Evolutionary conservation across 2,113 vertebrate genomes (phyloP), one percentile per base, ranked within the genome.

Genomic region (Phyllopteryx taeniolatus): DNA sequence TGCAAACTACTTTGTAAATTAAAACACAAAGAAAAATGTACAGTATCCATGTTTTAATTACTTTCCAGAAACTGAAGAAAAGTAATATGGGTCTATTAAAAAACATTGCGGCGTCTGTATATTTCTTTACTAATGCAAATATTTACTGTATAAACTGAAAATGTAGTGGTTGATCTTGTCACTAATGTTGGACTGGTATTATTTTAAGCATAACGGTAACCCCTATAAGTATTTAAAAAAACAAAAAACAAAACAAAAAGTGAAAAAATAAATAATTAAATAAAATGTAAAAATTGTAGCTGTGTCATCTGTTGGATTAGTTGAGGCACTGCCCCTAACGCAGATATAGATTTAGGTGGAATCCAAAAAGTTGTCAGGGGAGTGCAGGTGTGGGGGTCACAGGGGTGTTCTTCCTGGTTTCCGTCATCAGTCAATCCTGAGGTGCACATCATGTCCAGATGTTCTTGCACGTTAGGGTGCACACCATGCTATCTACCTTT

Each of bases 401-500:
- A 31, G 61, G 67, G 67, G 83, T 44, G 83, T 61, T 67, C 73
- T 54, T 49, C 33, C 73, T 47, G 15, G 51, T 76, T 80, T 80
- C 78, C 74, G 51, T 73, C 56, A 64, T 82, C 71, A 60, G 9
- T 84, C 77, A 68, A 79, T 68, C 73, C 62, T 49, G 72, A 75
- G 64, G 61, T 33, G 72, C 44, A 79, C 72, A 81, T 87, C 70
- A 65, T 51, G 66, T 82, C 73, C 81, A 85, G 83, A 88, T 89
- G 89, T 82, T 72, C 43, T 39, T 79, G 68, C 57, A 62, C 71
- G 56, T 78, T 72, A 68, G 39, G 44, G 54, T 71, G 43, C 46
- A 82, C 46, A 49, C 46, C 46, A 56, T n/a, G 42, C 54, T 72
- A 67, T 65, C 44, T n/a, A 66, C 44, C 39, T 75, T 51, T 65